Conservation (phyloP, 2,888 invertebrate species). For the Perdita meconis region DNA sequence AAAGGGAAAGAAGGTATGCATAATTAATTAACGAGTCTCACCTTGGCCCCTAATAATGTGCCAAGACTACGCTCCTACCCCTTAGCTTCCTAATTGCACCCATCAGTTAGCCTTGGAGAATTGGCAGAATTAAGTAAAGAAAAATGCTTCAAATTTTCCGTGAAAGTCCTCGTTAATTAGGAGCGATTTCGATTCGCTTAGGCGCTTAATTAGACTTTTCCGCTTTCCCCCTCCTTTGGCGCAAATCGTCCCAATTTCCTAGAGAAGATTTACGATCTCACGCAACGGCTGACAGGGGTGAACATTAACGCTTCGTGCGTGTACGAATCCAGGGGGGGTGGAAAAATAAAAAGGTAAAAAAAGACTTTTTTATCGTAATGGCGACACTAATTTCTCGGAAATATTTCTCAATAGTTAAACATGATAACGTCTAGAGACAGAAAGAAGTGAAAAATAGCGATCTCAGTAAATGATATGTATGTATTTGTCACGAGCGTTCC, state of each 20-base stretch:
- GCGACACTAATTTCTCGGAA: neutral
- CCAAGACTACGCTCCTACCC: conserved; percentile 19
- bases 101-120: neutral
- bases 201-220: neutral
- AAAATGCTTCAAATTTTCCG: neutral
- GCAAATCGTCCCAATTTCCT: conserved; percentile 6
- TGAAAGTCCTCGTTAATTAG: neutral
- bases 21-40: conserved; percentile 69
- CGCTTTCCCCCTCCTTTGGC: neutral
- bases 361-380: too few species aligned
- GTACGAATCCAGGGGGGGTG: neutral
- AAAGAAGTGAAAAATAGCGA: too few species aligned
- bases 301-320: neutral
- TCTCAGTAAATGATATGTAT: too few species aligned
- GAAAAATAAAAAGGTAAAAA: conserved; percentile 2
- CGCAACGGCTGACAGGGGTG: conserved; percentile 2
- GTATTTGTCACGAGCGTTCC: neutral
- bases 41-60: conserved; percentile 53
- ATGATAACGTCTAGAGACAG: too few species aligned
- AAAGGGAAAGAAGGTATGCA: conserved; percentile 60
- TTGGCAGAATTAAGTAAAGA: neutral
- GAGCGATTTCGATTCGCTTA: neutral
- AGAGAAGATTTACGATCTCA: neutral
- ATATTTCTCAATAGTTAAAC: too few species aligned
- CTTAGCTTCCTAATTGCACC: conserved; percentile 46